Evolutionary conservation across 2,888 invertebrate genomes (phyloP).

Genomic region (Melipona beecheii): DNA sequence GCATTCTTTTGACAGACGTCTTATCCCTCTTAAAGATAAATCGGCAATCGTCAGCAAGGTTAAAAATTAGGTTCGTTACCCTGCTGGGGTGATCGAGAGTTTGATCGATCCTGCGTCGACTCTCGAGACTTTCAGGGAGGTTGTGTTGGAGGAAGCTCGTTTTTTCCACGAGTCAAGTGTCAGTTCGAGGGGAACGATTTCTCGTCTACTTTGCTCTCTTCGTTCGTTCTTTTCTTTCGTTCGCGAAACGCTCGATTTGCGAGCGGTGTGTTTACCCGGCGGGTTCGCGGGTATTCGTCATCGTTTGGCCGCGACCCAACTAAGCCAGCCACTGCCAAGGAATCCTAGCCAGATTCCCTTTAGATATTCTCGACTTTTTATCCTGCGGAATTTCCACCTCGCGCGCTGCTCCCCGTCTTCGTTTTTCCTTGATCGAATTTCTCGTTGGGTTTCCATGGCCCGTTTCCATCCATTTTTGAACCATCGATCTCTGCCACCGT

Average conservation of each 20-base stretch:
- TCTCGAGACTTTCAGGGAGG: not conserved
- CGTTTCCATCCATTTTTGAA: not conserved
- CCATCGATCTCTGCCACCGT: not conserved
- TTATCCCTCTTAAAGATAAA: too few species aligned
- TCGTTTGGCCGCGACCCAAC: conserved; percentile 77
- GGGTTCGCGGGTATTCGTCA: conserved; percentile 72
- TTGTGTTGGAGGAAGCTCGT: not conserved
- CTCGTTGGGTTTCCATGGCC: conserved; percentile 1
- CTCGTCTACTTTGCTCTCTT: conserved; percentile 35
- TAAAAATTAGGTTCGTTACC: not conserved
- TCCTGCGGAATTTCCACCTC: conserved; percentile 60
- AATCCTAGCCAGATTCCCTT: conserved; percentile 74
- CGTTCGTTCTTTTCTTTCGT: conserved; percentile 24
- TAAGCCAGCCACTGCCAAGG: conserved; percentile 78
- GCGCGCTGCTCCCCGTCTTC: conserved; percentile 12
- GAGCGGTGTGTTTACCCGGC: conserved; percentile 70
- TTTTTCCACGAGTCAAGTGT: conserved; percentile 4
- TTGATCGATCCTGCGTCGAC: conserved; percentile 12
- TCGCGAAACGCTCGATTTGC: conserved; percentile 64
- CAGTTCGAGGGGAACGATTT: conserved; percentile 1
- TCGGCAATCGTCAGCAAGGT: too few species aligned
- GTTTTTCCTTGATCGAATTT: conserved; percentile 34
- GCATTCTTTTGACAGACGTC: too few species aligned
- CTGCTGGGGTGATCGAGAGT: not conserved
- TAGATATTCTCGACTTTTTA: conserved; percentile 70